Conservation (phyloP, 2,797 vertebrate genomes). For the Loris lydekkerianus region DNA sequence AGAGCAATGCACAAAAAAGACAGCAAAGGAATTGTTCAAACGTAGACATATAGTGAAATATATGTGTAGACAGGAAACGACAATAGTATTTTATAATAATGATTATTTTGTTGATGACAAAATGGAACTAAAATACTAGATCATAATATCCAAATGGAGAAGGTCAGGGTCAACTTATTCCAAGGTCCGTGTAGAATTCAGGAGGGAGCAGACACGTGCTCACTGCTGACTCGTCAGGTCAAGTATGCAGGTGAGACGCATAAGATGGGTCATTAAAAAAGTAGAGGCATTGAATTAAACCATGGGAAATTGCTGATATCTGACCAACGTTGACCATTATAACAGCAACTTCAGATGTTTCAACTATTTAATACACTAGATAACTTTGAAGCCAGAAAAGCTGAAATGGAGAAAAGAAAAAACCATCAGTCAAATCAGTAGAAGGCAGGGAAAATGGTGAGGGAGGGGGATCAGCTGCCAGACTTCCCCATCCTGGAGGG, state of each 20-base stretch:
- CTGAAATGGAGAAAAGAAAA: not conserved
- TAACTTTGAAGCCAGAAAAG: not conserved
- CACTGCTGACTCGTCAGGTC: not conserved
- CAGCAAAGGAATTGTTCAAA: not conserved
- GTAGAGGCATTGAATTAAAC: not conserved
- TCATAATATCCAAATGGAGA: not conserved
- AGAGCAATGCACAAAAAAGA: not conserved
- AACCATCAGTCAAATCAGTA: not conserved
- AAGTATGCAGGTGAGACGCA: not conserved
- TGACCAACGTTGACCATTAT: not conserved
- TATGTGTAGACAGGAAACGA: not conserved
- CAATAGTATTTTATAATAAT: not conserved
- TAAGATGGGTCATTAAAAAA: not conserved
- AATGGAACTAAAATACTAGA: not conserved
- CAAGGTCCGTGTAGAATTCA: not conserved
- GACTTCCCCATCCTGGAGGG: not conserved
- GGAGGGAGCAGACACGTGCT: not conserved
- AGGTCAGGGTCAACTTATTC: not conserved
- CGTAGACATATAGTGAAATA: not conserved
- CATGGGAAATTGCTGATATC: not conserved
- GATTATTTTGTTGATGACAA: not conserved
- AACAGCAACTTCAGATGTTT: not conserved
- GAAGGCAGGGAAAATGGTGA: not conserved
- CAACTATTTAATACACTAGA: not conserved
- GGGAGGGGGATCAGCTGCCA: not conserved